Evolutionary conservation across 2,113 vertebrate species (phyloP).

Genomic region (Chlorodrepanis virens): DNA sequence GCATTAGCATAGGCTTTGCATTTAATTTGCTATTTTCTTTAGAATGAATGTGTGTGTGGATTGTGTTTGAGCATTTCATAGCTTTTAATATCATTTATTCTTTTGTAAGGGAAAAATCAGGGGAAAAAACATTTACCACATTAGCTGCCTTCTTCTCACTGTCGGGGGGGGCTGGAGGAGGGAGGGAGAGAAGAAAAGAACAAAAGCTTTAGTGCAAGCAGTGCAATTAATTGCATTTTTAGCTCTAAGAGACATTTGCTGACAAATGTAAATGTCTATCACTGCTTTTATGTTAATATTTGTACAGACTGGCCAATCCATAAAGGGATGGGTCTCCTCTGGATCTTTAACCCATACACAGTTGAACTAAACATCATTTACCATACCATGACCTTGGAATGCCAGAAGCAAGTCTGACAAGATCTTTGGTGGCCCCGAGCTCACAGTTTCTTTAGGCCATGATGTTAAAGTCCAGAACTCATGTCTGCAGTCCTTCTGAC

Average conservation of each 20-base stretch:
- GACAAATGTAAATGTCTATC: background rate
- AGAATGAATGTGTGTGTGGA: constrained; percentile 48
- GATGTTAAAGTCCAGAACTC: background rate
- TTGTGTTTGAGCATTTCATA: constrained; percentile 61
- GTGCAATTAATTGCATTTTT: constrained; percentile 36
- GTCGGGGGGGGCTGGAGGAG: fast-evolving
- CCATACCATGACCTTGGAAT: background rate
- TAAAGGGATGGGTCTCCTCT: background rate
- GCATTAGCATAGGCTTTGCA: constrained; percentile 69
- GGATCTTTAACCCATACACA: background rate
- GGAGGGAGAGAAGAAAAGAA: background rate
- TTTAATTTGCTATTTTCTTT: constrained; percentile 67
- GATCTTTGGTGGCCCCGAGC: background rate
- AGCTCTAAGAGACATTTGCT: constrained; percentile 20
- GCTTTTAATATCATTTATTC: constrained; percentile 58
- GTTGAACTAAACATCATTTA: background rate
- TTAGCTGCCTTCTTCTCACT: background rate
- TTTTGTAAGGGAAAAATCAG: constrained; percentile 56
- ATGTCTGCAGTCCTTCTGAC: background rate
- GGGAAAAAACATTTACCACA: constrained; percentile 7
- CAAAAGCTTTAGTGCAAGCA: background rate
- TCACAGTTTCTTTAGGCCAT: background rate
- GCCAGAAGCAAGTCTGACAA: background rate
- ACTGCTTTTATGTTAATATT: background rate
- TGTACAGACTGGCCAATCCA: background rate